Conservation (phyloP, 1,140 invertebrate species). For the Vanessa atalanta region DNA sequence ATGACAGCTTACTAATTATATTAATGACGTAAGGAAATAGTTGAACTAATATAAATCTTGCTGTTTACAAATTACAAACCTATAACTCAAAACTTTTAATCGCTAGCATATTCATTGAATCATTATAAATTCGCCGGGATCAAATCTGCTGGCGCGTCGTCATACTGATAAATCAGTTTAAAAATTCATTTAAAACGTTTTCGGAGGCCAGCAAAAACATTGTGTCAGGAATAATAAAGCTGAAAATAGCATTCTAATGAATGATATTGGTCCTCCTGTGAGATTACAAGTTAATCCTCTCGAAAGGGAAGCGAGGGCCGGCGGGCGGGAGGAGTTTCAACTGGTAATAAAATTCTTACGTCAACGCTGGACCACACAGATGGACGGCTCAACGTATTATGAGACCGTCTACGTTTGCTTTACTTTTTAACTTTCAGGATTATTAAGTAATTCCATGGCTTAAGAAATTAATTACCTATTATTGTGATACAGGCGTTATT, state of each 20-base stretch:
- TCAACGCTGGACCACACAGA: slow-evolving; percentile 53
- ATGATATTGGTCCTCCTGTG: slow-evolving; percentile 74
- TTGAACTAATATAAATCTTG: too few relatives aligned
- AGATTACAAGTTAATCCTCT: slow-evolving; percentile 78
- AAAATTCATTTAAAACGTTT: slow-evolving; percentile 34
- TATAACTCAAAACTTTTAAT: neutral
- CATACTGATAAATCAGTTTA: slow-evolving; percentile 34
- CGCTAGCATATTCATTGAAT: slow-evolving; percentile 17
- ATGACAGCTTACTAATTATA: too few relatives aligned
- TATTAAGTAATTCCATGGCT: neutral
- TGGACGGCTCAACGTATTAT: slow-evolving; percentile 19
- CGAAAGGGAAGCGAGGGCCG: slow-evolving; percentile 57
- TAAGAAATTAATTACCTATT: slow-evolving; percentile 9
- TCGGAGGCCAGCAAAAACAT: slow-evolving; percentile 52
- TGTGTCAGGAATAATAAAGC: slow-evolving; percentile 69
- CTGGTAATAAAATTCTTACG: slow-evolving; percentile 73
- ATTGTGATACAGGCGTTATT: neutral
- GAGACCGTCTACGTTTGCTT: slow-evolving; percentile 22
- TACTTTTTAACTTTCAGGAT: slow-evolving; percentile 13
- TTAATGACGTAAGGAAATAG: too few relatives aligned
- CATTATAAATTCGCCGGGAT: slow-evolving; percentile 29
- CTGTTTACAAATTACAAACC: neutral
- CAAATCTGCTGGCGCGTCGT: slow-evolving; percentile 24
- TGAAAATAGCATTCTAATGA: slow-evolving; percentile 76
- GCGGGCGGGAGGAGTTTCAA: slow-evolving; percentile 40